phyloP scores from a whole-genome alignment of 23 tunicate species.

The Ascidia mentula region DNA sequence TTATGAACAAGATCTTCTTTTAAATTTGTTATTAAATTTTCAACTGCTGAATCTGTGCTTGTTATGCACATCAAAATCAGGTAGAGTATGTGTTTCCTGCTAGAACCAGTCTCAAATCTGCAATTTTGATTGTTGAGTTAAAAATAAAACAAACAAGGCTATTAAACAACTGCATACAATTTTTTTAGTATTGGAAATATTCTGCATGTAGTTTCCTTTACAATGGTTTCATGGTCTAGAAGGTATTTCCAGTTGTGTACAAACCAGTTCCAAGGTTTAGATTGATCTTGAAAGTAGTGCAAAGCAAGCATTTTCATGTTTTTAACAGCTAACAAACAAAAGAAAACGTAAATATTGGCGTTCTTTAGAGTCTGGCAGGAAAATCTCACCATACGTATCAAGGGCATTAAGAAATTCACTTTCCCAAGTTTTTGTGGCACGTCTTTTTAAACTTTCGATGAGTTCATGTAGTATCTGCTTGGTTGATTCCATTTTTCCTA shows the following conservation, averaged over 20 bases:
- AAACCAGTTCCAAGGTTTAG: constrained; percentile 2
- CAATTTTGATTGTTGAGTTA: too few relatives aligned
- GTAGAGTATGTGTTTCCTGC: too few relatives aligned
- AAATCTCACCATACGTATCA: background rate
- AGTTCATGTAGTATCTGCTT: background rate
- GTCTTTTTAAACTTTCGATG: background rate
- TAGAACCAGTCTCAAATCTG: too few relatives aligned
- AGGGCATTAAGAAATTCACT: background rate
- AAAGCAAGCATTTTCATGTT: background rate
- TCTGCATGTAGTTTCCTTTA: background rate
- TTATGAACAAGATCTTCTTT: too few relatives aligned
- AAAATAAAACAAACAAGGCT: background rate
- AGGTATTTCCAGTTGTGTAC: background rate
- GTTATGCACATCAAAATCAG: too few relatives aligned
- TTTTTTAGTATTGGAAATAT: background rate
- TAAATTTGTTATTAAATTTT: too few relatives aligned
- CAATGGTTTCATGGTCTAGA: background rate
- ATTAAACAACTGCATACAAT: background rate
- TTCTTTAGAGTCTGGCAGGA: too few relatives aligned
- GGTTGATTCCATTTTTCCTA: background rate
- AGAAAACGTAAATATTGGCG: too few relatives aligned
- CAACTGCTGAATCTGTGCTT: too few relatives aligned
- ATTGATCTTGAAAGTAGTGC: background rate
- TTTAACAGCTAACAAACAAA: background rate
- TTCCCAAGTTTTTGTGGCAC: background rate